Base-by-base conservation (phyloP, 2,113 vertebrate genomes). In the Muscicapa adusta region DNA sequence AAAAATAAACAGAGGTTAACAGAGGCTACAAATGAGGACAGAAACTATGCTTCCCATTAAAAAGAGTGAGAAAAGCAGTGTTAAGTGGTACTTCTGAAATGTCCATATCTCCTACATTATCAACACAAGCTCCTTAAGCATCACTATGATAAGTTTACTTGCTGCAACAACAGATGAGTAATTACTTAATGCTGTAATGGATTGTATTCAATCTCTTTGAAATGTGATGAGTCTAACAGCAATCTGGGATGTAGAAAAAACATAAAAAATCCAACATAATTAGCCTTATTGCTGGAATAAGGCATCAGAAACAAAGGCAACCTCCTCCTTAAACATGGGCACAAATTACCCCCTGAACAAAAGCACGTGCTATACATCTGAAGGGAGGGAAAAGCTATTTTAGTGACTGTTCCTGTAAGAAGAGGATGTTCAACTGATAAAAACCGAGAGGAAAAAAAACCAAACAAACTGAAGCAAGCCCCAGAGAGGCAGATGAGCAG, bases 141-240 rank as follows among this genome's bases (percentile, higher is more conserved):
- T 47, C 28, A 63, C 50, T 54, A 31, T 43, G 56, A 42, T 68
- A 43, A 73, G 77, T 76, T 92, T 76, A 92, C 38, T 87, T 89
- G 54, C 23, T 89, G 87, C 54, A 89, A 73, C 77, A 86, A 80
- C 28, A 79, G 63, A 77, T 89, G 74, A 94, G 47, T 75, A 95
- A 94, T 96, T 94, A 79, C 38, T 95, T 87, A 85, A 91, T 80
- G 53, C 26, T 75, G 11, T 65, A 93, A 94, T 26, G 33, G 87
- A 78, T 56, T 87, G 42, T 19, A 88, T 88, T 80, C 76, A 88
- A 83, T 72, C 45, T 58, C 62, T 88, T 89, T 85, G 74, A 90
- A 91, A 94, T 14, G 25, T 15, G 34, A 87, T 78, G 74, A 91
- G 31, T 63, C 43, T 77, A 78, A 72, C 34, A 93, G 81, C 77